These are phyloP conservation scores for pig (Sus scrofa) DNA, from an alignment of 2,113 vertebrate species.

Conservation along the genomic window T2T-Sscrofa CM000824.6:95271501-95272000, in stretches of 20 bases:
- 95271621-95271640: background rate
- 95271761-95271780: slow-evolving; percentile 72
- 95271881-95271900: background rate
- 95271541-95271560: background rate
- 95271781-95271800: slow-evolving; percentile 29
- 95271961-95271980: background rate
- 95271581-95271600: background rate
- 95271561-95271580: background rate
- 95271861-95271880: background rate
- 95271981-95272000: background rate
- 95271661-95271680: fast-evolving
- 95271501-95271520: background rate
- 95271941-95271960: background rate
- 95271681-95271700: fast-evolving
- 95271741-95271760: fast-evolving
- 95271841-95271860: background rate
- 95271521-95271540: background rate
- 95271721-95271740: fast-evolving
- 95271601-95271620: background rate
- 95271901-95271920: background rate
- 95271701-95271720: fast-evolving
- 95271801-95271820: background rate
- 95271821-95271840: background rate
- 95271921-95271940: no score
- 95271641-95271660: fast-evolving